Percentiles rank a stretch among this genome's conserved stretches.
phyloP scores from a whole-genome alignment of 2,797 vertebrate genomes.

The Darevskia mixta region DNA sequence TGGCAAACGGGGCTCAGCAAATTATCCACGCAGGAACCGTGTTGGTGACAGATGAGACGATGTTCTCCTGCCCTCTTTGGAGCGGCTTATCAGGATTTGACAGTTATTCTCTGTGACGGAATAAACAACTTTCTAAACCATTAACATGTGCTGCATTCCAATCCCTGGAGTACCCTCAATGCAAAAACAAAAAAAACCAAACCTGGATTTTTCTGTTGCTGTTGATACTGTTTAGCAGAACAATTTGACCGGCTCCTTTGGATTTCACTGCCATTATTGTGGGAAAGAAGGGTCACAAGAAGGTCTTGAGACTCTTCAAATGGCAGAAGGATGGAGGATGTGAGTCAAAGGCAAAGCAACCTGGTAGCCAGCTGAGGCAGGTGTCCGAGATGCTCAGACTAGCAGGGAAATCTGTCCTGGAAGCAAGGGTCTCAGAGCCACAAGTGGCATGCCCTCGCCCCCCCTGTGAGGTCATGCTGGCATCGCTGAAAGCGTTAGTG shows the following conservation, averaged over 20 bases:
- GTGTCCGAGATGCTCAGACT: background rate
- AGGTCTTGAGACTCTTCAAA: background rate
- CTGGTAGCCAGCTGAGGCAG: background rate
- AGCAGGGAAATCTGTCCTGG: background rate
- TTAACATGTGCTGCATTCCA: conserved; percentile 23
- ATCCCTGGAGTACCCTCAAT: conserved; percentile 14
- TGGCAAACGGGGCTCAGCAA: conserved; percentile 7
- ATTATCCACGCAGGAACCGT: background rate
- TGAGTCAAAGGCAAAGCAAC: background rate
- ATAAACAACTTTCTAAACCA: conserved; percentile 55
- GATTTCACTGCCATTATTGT: background rate
- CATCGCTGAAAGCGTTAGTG: background rate
- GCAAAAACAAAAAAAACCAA: background rate
- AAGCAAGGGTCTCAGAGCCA: background rate
- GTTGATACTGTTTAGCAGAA: background rate
- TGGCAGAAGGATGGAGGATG: background rate
- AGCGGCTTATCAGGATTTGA: conserved; percentile 27
- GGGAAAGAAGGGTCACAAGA: background rate
- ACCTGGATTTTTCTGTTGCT: background rate
- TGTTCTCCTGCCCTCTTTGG: background rate
- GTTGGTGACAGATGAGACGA: background rate
- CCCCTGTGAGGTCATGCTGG: too few relatives aligned
- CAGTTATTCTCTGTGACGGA: conserved; percentile 28
- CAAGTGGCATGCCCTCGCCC: background rate
- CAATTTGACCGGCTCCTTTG: background rate